phyloP scores from a whole-genome alignment of 2,888 invertebrate species.

The Aphodius granarius region DNA sequence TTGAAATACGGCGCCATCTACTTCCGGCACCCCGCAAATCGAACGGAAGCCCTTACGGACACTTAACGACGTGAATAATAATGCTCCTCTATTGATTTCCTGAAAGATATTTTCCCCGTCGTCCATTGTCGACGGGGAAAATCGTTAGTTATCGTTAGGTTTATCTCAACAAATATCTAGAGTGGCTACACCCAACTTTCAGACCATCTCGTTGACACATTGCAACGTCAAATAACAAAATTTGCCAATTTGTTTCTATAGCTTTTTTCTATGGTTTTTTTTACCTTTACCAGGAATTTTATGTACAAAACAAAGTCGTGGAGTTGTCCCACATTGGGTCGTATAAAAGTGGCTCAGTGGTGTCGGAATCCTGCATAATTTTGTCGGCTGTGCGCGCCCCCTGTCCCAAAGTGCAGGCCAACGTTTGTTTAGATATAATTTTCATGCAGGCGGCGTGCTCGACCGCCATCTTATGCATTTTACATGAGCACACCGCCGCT shows the following conservation, averaged over 20 bases:
- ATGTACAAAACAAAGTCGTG: too few species aligned
- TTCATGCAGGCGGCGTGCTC: slow-evolving; percentile 54
- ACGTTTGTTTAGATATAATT: slow-evolving; percentile 56
- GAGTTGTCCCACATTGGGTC: background rate
- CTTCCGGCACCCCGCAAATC: slow-evolving; percentile 25
- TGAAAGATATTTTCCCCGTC: background rate
- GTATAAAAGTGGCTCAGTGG: background rate
- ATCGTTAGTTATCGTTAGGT: too few species aligned
- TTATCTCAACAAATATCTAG: too few species aligned
- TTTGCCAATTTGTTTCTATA: too few species aligned
- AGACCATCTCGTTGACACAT: too few species aligned
- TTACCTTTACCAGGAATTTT: too few species aligned
- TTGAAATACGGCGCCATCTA: slow-evolving; percentile 47
- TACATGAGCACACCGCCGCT: slow-evolving; percentile 60
- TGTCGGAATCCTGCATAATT: slow-evolving; percentile 20
- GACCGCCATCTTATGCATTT: slow-evolving; percentile 65
- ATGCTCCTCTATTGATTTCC: background rate
- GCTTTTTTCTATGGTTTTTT: too few species aligned
- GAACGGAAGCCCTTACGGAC: background rate
- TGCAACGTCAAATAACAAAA: too few species aligned
- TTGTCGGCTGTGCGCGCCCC: slow-evolving; percentile 31
- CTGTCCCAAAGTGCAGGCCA: slow-evolving; percentile 32
- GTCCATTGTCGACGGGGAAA: background rate
- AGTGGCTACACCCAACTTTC: too few species aligned
- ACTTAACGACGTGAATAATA: background rate